A percentile compares a stretch with the other conserved stretches of the same genome.
Conservation (phyloP, 2,888 invertebrate genomes). For the Volucella inflata region DNA sequence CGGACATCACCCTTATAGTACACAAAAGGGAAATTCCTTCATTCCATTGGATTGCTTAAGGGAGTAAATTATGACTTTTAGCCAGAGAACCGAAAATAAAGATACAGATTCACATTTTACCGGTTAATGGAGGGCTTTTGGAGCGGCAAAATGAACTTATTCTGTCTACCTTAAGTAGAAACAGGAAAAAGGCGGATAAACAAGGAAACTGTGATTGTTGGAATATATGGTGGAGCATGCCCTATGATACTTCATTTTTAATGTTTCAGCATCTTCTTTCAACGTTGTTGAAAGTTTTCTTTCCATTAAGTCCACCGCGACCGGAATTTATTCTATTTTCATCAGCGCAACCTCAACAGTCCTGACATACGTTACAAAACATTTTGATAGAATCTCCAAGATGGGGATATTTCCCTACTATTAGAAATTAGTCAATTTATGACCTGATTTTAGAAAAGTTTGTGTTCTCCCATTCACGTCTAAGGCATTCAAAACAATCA, state of each 20-base stretch:
- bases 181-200: conserved; percentile 10
- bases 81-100: conserved; percentile 36
- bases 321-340: too few species aligned
- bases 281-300: too few species aligned
- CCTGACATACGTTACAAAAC: too few species aligned
- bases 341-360: too few species aligned
- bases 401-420: too few species aligned
- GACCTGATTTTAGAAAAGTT: too few species aligned
- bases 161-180: conserved; percentile 31
- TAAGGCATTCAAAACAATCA: too few species aligned
- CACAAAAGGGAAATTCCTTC: conserved; percentile 43
- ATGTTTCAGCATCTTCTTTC: too few species aligned
- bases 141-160: conserved; percentile 39
- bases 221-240: neutral
- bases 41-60: conserved; percentile 55
- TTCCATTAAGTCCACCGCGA: too few species aligned
- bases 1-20: conserved; percentile 7
- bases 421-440: too few species aligned
- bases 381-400: too few species aligned
- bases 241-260: neutral
- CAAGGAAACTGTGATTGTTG: neutral
- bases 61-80: conserved; percentile 56
- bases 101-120: conserved; percentile 59
- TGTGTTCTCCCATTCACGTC: too few species aligned
- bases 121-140: conserved; percentile 11